Evolutionary conservation across 2,797 vertebrate genomes (phyloP), one percentile per base, ranked within the genome.

Genomic region (Carapus acus): DNA sequence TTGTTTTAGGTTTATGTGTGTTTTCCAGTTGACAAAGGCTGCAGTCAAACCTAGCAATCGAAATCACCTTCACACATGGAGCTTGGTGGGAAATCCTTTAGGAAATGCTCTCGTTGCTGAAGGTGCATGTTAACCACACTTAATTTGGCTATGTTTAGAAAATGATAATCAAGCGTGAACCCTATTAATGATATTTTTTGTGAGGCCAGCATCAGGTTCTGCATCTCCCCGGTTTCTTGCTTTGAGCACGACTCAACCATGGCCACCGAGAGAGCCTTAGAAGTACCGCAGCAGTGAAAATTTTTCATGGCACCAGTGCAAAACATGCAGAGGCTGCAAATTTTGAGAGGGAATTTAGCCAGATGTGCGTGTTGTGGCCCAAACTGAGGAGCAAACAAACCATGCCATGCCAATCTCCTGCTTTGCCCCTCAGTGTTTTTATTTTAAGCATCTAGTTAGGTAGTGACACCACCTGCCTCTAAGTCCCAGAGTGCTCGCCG

Each of bases 401-500:
- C n/a, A 45, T 59, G 36, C 42, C 11, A 49, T 54, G 58, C 34
- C 40, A 22, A 44, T 27, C 58, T 47, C 53, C 45, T 42, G 41
- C 54, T 58, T 51, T 45, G 37, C 7, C 22, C 40, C 47, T 29
- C 21, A 33, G 31, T 13, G 14, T 29, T 6, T 29, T 6, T 33
- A 33, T 33, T 41, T 46, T 62, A 24, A 52, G 36, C 18, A 19
- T 27, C 59, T 73, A 54, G 60, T 74, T 74, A 68, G 39, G 50
- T 66, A 67, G 67, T 63, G 54, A 71, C 68, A 68, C 65, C 58
- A 60, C 14, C 66, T 44, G 60, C 59, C 58, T 46, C 33, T 27
- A 61, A 65, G 67, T 80, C 77, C 71, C 78, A 68, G 54, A 73
- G 58, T 54, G 66, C 75, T 78, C 51, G 50, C 62, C 57, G 67